These are phyloP conservation scores for Anabacerthia variegaticeps DNA, from an alignment of 2,797 vertebrate genomes.

Conservation along the genomic window DNA sequence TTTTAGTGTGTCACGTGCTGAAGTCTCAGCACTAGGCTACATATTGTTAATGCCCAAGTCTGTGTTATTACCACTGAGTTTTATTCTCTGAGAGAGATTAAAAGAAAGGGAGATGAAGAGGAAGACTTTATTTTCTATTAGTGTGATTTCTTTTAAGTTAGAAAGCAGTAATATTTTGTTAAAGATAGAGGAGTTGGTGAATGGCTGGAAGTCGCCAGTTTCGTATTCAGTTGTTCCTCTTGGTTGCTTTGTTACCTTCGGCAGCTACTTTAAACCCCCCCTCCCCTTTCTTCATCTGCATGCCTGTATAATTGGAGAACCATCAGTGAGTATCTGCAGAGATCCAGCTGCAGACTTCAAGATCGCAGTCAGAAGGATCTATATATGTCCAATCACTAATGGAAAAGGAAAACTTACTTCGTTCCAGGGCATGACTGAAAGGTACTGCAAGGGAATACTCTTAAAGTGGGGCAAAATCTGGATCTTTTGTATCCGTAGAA, in stretches of 20 bases:
- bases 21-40: constrained; percentile 6
- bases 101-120: not conserved
- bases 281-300: not conserved
- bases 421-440: not conserved
- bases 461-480: not conserved
- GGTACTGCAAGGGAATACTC: not conserved
- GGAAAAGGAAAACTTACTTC: not conserved
- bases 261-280: not conserved
- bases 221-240: not conserved
- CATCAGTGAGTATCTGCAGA: not conserved
- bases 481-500: not conserved
- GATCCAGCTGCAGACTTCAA: not conserved
- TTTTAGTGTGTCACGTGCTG: constrained; percentile 16
- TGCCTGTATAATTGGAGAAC: not conserved
- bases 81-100: constrained; percentile 21
- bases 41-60: constrained; percentile 32
- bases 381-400: not conserved
- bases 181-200: not conserved
- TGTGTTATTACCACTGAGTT: constrained; percentile 1
- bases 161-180: constrained; percentile 21
- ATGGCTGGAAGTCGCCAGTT: not conserved
- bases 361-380: not conserved
- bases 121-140: constrained; percentile 29
- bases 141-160: not conserved
- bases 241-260: not conserved